Base-by-base conservation (phyloP, 1,140 invertebrate genomes). In the Cryptotermes secundus region DNA sequence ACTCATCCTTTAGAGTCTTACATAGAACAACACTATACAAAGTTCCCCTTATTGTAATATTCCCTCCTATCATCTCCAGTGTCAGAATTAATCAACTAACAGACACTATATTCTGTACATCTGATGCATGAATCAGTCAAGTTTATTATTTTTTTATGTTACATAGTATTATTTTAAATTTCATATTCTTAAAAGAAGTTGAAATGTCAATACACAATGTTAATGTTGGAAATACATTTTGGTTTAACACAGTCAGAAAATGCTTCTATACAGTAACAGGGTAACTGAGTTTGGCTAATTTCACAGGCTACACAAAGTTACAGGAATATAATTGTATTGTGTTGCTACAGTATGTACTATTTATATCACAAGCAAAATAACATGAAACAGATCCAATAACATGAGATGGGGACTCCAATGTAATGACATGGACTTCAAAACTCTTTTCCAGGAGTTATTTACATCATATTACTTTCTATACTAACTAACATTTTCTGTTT, bases 131-230 rank as follows among this genome's bases (percentile, higher is more conserved):
- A 26, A 59, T 59, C 53, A 59, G 59, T 65, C 22, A 65, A 65
- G 26, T 65, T 65, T 65, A 65, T 65, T 26, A 31, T 65, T 6
- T 6, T 12, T 65, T 65, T 14, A 65, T 49, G 16, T 49, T 14
- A 49, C 45, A 19, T 14, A 59, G 19, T 59, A 59, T 9, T 19
- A n/a, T 65, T n/a, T 65, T 65, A 26, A 65, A 65, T 12, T 65
- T 65, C 59, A n/a, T n/a, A n/a, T n/a, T 65, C 59, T n/a, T 65
- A 65, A 65, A n/a, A n/a, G 22, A 65, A 65, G n/a, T n/a, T 65
- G n/a, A n/a, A 65, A 65, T 65, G n/a, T 65, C 59, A 65, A 65
- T 26, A 59, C 53, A n/a, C 26, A 65, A 65, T 65, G n/a, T 65
- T n/a, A 65, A 26, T 65, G 59, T 65, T 65, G 26, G 59, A 65